Evolutionary conservation across 1,140 invertebrate genomes (phyloP).

Genomic region (Drosophila prosaltans): DNA sequence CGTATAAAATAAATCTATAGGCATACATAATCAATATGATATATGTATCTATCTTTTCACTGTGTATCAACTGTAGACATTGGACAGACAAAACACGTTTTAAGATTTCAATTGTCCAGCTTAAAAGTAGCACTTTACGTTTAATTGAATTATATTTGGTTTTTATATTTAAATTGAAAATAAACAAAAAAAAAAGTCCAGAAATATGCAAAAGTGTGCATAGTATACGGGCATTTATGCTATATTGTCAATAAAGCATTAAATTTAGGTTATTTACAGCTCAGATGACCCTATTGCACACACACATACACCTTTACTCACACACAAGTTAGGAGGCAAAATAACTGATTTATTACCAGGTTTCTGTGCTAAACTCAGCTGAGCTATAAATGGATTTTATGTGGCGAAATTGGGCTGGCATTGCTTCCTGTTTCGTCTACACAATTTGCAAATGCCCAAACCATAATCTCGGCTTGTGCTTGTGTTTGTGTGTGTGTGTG

Average conservation of each 20-base stretch:
- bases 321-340: conserved; percentile 18
- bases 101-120: neutral
- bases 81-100: neutral
- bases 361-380: conserved; percentile 18
- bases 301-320: neutral
- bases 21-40: too few relatives aligned
- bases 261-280: conserved; percentile 49
- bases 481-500: conserved; percentile 36
- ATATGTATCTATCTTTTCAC: neutral
- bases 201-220: conserved; percentile 32
- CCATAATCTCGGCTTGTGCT: too few relatives aligned
- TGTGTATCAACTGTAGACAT: neutral
- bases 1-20: neutral
- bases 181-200: conserved; percentile 34
- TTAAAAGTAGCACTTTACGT: conserved; percentile 43
- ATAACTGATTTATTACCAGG: conserved; percentile 60
- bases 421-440: conserved; percentile 40
- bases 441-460: conserved; percentile 4
- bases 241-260: conserved; percentile 19
- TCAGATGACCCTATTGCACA: conserved; percentile 4
- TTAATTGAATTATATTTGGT: conserved; percentile 69
- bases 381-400: conserved; percentile 55
- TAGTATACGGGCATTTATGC: conserved; percentile 6
- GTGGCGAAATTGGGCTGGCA: conserved; percentile 33
- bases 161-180: conserved; percentile 49